These are phyloP conservation scores for Rhizoglyphus robini DNA, from an alignment of 1,140 invertebrate species.

Conservation along the genomic window DNA sequence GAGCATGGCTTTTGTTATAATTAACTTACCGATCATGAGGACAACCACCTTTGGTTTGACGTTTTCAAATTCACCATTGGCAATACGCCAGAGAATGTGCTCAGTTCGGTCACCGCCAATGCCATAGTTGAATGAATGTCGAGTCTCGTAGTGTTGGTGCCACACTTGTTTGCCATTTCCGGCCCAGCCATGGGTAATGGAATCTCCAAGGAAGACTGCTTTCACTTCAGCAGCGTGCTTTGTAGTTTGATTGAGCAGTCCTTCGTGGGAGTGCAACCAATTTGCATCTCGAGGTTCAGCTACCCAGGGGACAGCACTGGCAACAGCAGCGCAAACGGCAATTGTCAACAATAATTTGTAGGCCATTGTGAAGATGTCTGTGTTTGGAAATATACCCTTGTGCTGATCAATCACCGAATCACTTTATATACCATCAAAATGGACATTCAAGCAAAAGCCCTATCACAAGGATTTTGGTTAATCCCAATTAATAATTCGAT, in stretches of 20 bases:
- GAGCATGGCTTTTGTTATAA: not conserved
- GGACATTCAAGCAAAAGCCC: not conserved
- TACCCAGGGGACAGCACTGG: not conserved
- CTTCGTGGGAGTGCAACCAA: not conserved
- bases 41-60: conserved; percentile 4
- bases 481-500: not conserved
- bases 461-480: not conserved
- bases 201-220: conserved; percentile 12
- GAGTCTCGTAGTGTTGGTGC: not conserved
- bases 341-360: too few relatives aligned
- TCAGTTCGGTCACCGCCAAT: conserved; percentile 15
- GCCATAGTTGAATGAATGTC: conserved; percentile 12
- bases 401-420: not conserved
- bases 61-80: not conserved
- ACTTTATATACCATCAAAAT: not conserved
- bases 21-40: conserved; percentile 5
- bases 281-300: not conserved
- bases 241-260: not conserved
- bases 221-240: not conserved
- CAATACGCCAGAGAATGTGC: conserved; percentile 5
- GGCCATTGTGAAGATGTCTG: too few relatives aligned
- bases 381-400: too few relatives aligned
- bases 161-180: conserved; percentile 6
- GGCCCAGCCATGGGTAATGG: conserved; percentile 1
- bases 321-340: not conserved